Percentiles rank a stretch among this genome's conserved stretches.
Conservation (phyloP, 2,797 vertebrate species). For the Cottoperca gobio region DNA sequence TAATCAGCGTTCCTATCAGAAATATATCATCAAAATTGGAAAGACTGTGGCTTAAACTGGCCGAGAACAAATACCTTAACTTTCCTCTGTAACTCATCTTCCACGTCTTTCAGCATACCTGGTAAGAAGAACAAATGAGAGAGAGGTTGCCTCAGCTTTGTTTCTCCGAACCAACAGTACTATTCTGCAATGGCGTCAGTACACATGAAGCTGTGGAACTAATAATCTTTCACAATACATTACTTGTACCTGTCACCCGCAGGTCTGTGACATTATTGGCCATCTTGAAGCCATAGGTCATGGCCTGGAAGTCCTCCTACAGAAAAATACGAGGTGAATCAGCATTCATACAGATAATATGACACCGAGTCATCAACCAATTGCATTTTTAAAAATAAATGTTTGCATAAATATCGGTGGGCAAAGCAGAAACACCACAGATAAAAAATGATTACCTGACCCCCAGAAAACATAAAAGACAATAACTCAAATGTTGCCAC, state of each 20-base stretch:
- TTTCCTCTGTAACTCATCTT: constrained; percentile 97
- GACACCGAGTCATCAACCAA: background rate
- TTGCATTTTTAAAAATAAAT: background rate
- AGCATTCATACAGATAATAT: background rate
- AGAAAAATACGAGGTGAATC: constrained; percentile 3
- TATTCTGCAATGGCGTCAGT: background rate
- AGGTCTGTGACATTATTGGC: constrained; percentile 98
- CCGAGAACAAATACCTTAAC: constrained; percentile 89
- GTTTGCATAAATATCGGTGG: background rate
- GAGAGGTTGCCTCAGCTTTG: constrained; percentile 3
- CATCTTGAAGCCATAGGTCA: constrained; percentile 99
- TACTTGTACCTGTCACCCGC: constrained; percentile 93
- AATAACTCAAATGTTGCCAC: background rate
- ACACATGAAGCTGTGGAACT: background rate
- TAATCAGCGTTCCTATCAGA: background rate
- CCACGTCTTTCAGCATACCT: constrained; percentile 99
- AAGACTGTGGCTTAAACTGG: background rate
- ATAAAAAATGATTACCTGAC: background rate
- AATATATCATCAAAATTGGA: background rate
- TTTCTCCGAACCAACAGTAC: background rate
- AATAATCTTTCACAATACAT: background rate
- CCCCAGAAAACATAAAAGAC: too few relatives aligned
- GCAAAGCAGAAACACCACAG: background rate
- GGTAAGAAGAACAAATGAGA: constrained; percentile 13
- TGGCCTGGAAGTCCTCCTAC: constrained; percentile 99